Evolutionary conservation across 2,797 vertebrate species (phyloP).

Genomic region (Carcharodon carcharias): DNA sequence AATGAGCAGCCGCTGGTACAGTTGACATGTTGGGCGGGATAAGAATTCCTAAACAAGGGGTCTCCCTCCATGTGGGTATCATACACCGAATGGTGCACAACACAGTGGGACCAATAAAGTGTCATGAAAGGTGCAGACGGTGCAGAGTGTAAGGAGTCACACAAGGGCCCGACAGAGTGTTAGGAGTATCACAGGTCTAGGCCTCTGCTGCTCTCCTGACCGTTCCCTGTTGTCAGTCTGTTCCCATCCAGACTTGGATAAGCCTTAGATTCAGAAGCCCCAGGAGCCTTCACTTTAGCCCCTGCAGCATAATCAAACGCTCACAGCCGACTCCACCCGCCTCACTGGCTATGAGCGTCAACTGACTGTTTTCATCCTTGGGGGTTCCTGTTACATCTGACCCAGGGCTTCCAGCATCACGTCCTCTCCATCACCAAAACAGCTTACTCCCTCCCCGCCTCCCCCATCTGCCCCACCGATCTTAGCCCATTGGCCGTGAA

Average conservation of each 20-base stretch:
- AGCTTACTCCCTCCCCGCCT: not conserved
- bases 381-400: not conserved
- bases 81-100: too few species aligned
- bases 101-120: too few species aligned
- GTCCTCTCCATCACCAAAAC: too few species aligned
- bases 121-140: not conserved
- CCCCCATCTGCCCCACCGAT: not conserved
- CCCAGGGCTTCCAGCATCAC: not conserved
- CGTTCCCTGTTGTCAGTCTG: not conserved
- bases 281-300: not conserved
- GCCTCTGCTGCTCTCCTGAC: not conserved
- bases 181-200: not conserved
- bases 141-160: not conserved
- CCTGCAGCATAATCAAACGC: not conserved
- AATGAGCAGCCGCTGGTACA: not conserved
- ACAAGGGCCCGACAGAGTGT: not conserved
- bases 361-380: not conserved
- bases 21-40: not conserved
- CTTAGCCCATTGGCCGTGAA: not conserved
- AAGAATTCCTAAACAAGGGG: not conserved
- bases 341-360: not conserved
- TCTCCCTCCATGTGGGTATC: not conserved
- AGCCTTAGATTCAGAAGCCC: not conserved
- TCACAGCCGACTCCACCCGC: not conserved
- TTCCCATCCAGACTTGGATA: not conserved